Conservation (phyloP, 2,113 vertebrate species). For the Crotalus viridis region DNA sequence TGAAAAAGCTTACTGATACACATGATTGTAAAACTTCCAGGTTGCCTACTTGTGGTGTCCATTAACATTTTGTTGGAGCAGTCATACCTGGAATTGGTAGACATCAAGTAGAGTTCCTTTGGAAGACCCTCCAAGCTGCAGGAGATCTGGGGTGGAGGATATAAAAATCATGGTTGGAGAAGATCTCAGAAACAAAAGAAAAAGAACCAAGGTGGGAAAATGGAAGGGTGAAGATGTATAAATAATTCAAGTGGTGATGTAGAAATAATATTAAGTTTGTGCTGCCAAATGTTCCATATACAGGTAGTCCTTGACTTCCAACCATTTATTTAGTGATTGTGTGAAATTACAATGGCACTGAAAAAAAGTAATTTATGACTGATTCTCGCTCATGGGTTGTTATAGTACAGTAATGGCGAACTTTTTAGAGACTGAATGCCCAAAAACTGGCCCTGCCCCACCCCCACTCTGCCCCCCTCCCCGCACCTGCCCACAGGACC, state of each 20-base stretch:
- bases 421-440: too few relatives aligned
- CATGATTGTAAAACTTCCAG: background rate
- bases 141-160: background rate
- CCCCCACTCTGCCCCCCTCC: too few relatives aligned
- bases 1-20: background rate
- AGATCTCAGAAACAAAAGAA: background rate
- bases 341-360: background rate
- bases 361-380: background rate
- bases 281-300: background rate
- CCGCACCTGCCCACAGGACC: too few relatives aligned
- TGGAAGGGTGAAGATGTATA: background rate
- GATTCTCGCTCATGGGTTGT: background rate
- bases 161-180: background rate
- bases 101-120: background rate
- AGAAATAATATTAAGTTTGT: background rate
- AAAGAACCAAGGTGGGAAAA: background rate
- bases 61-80: background rate
- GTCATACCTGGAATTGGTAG: background rate
- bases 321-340: background rate
- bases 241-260: background rate
- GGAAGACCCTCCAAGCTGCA: background rate
- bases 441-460: too few relatives aligned
- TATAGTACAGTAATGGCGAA: too few relatives aligned
- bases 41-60: background rate
- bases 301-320: background rate